A percentile compares a stretch with the other conserved stretches of the same genome.
These are phyloP conservation scores for Zeugodacus cucurbitae DNA, from an alignment of 1,140 invertebrate species.

Conservation along the genomic window DNA sequence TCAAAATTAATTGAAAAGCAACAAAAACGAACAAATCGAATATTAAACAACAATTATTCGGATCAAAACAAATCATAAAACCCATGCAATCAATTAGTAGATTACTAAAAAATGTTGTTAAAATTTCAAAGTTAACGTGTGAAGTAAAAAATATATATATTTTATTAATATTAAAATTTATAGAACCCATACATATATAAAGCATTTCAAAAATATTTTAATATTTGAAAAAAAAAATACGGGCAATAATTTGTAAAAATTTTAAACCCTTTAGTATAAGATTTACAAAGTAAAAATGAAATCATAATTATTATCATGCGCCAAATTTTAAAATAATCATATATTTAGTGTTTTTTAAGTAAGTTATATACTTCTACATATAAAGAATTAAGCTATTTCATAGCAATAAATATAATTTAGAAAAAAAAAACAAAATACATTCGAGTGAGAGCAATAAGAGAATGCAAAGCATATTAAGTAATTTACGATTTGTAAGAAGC, in stretches of 20 bases:
- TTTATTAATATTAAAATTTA: too few species aligned
- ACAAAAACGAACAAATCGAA: too few species aligned
- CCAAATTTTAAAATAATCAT: neutral
- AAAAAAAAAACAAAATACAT: constrained; percentile 43
- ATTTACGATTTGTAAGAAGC: neutral
- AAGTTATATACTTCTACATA: neutral
- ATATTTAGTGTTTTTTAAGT: neutral
- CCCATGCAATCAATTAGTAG: too few species aligned
- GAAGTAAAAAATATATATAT: too few species aligned
- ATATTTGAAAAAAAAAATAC: too few species aligned
- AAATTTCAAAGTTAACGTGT: too few species aligned
- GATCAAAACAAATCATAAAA: too few species aligned
- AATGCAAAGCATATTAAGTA: constrained; percentile 45
- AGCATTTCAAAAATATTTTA: neutral
- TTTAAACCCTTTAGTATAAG: neutral
- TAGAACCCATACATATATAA: neutral
- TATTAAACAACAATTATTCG: too few species aligned
- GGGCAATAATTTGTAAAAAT: neutral
- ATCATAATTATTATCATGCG: neutral
- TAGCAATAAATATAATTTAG: constrained; percentile 35
- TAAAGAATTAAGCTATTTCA: neutral
- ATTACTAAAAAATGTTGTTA: too few species aligned
- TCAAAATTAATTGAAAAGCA: neutral
- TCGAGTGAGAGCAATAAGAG: constrained; percentile 46
- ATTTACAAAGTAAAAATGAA: neutral